phyloP scores from a whole-genome alignment of 2,888 invertebrate species.

The Tiliacea aurago region DNA sequence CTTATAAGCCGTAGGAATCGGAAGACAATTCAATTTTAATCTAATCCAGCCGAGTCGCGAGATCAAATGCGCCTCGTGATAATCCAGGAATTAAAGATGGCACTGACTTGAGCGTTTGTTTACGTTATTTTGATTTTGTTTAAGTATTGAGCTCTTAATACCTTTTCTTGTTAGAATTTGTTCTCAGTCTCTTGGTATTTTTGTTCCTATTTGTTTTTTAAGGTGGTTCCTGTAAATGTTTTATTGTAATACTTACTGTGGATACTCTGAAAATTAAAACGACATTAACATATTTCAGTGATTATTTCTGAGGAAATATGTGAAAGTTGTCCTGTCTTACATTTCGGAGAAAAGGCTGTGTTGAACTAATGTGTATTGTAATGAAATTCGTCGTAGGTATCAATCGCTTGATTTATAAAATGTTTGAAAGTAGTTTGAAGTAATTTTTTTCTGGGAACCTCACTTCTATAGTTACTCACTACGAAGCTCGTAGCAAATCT shows the following conservation, averaged over 20 bases:
- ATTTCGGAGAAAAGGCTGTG: too few species aligned
- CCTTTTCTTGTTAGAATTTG: neutral
- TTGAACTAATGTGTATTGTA: too few species aligned
- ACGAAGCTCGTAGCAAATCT: constrained; percentile 5
- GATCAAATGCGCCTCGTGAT: constrained; percentile 51
- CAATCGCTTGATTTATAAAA: too few species aligned
- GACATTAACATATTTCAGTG: neutral
- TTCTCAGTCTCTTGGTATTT: neutral
- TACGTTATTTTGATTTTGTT: constrained; percentile 39
- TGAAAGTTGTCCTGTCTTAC: neutral
- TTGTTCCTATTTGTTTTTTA: neutral
- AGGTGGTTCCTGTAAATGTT: neutral
- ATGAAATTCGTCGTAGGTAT: too few species aligned
- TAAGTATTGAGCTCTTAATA: constrained; percentile 3
- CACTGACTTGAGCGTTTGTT: constrained; percentile 44
- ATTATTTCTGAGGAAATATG: too few species aligned
- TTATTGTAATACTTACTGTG: neutral
- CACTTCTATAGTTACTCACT: too few species aligned
- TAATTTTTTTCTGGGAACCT: too few species aligned
- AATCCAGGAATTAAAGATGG: constrained; percentile 57
- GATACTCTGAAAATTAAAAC: neutral
- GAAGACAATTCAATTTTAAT: constrained; percentile 64
- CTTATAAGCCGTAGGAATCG: constrained; percentile 53
- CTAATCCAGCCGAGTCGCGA: constrained; percentile 46
- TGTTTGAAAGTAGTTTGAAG: too few species aligned